Conservation (phyloP, 2,888 invertebrate species). For the Agonopterix arenella region DNA sequence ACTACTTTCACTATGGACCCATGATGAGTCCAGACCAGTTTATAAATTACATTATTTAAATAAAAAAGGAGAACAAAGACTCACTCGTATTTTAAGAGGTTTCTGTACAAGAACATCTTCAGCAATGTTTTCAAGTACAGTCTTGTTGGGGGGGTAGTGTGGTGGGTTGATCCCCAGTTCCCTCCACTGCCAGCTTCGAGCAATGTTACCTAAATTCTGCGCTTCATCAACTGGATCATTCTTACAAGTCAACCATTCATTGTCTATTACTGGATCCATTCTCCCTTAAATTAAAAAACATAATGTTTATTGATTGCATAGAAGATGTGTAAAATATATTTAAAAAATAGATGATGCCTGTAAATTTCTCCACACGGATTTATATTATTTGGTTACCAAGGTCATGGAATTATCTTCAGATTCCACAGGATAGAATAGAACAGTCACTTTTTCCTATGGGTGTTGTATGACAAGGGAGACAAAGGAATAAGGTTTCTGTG, state of each 20-base stretch:
- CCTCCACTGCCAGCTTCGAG: constrained; percentile 66
- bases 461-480: no score
- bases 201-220: constrained; percentile 52
- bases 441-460: no score
- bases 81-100: constrained; percentile 78
- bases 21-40: no score
- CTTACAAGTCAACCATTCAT: constrained; percentile 60
- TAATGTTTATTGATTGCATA: no score
- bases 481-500: no score
- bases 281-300: constrained; percentile 7
- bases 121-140: constrained; percentile 78
- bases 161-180: constrained; percentile 58
- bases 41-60: not conserved
- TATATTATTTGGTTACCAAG: no score
- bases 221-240: constrained; percentile 55
- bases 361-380: no score
- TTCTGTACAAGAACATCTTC: constrained; percentile 80
- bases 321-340: no score
- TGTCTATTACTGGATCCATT: constrained; percentile 64
- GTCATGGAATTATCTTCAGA: no score
- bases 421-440: no score
- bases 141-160: constrained; percentile 57
- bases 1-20: no score
- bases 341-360: no score
- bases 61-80: constrained; percentile 17